These are phyloP conservation scores for Oreocharis arfaki DNA, from an alignment of 2,113 vertebrate species.

Conservation along the genomic window DNA sequence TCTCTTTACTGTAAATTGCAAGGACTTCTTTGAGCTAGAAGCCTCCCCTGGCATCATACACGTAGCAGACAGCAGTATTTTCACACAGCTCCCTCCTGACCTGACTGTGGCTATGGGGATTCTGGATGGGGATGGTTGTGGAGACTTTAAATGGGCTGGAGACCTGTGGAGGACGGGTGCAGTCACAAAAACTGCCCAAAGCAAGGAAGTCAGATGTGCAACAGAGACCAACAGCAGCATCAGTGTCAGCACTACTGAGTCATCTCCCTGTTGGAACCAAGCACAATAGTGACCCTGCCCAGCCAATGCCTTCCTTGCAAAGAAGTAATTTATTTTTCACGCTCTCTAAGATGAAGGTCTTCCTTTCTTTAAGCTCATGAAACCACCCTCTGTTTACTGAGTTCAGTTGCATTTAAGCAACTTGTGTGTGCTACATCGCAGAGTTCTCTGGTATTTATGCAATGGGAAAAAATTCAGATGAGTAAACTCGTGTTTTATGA, in stretches of 20 bases:
- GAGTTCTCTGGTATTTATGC: not conserved
- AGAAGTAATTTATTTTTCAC: not conserved
- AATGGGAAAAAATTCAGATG: conserved; percentile 4
- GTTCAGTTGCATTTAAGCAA: not conserved
- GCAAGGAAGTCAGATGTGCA: not conserved
- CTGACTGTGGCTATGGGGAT: not conserved
- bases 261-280: not conserved
- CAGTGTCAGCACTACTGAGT: not conserved
- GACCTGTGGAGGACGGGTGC: not conserved
- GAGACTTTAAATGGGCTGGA: not conserved
- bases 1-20: not conserved
- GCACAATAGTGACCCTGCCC: not conserved
- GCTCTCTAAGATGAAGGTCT: not conserved
- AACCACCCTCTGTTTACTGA: not conserved
- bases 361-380: not conserved
- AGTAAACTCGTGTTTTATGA: conserved; percentile 5
- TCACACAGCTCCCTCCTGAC: not conserved
- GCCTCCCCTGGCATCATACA: not conserved
- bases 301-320: not conserved
- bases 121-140: not conserved
- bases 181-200: not conserved
- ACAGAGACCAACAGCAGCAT: not conserved
- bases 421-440: not conserved
- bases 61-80: not conserved
- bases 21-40: not conserved